Evolutionary conservation across 2,113 vertebrate species (phyloP).

Genomic region (Lepidothrix coronata): DNA sequence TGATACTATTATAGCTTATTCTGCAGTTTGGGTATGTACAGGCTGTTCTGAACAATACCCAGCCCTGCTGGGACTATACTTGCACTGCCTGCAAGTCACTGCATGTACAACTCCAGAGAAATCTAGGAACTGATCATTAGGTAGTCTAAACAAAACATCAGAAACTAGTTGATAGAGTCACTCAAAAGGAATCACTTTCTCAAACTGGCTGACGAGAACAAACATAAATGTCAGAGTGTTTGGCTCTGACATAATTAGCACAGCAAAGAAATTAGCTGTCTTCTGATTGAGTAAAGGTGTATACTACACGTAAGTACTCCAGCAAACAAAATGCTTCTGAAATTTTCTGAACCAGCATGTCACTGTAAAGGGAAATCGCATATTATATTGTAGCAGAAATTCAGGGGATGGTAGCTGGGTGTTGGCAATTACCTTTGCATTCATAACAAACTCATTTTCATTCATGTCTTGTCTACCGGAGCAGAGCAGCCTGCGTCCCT

Average conservation of each 20-base stretch:
- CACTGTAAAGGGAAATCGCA: not conserved
- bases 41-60: not conserved
- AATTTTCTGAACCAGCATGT: not conserved
- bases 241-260: slow-evolving; percentile 36
- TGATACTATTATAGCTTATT: not conserved
- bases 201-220: not conserved
- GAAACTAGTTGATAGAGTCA: not conserved
- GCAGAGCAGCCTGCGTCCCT: not conserved
- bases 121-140: not conserved
- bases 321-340: slow-evolving; percentile 25
- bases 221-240: not conserved
- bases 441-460: slow-evolving; percentile 2
- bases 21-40: not conserved
- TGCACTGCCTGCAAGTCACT: not conserved
- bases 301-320: not conserved
- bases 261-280: slow-evolving; percentile 22
- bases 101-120: not conserved
- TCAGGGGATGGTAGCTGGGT: not conserved
- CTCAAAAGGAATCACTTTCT: not conserved
- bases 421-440: slow-evolving; percentile 1
- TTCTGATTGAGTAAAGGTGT: slow-evolving; percentile 24
- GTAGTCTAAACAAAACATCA: not conserved
- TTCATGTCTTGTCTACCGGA: not conserved
- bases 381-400: not conserved
- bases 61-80: not conserved